phyloP scores from a whole-genome alignment of 2,797 vertebrate genomes.

The Eulemur albifrons region DNA sequence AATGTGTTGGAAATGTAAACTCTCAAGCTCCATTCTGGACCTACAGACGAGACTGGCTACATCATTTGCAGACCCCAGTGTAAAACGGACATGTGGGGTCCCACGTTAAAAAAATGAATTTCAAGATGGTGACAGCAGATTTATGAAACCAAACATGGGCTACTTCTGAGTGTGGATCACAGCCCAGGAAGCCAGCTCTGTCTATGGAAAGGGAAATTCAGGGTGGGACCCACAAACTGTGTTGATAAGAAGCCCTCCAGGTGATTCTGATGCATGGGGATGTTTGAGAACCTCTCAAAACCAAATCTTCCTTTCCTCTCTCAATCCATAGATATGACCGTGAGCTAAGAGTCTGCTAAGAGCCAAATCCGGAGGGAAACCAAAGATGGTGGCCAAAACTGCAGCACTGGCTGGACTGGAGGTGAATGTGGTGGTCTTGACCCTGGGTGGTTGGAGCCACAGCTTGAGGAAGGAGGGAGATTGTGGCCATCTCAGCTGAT shows the following conservation, averaged over 20 bases:
- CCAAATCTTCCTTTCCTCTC: background rate
- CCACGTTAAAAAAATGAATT: background rate
- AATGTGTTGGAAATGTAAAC: background rate
- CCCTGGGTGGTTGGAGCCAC: background rate
- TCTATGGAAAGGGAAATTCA: background rate
- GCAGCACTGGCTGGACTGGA: background rate
- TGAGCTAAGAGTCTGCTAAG: background rate
- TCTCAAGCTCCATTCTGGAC: background rate
- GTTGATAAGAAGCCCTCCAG: background rate
- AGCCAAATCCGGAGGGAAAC: background rate
- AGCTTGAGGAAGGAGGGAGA: background rate
- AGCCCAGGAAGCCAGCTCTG: background rate
- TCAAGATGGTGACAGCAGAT: background rate
- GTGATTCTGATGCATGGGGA: background rate
- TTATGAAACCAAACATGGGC: background rate
- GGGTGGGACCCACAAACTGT: background rate
- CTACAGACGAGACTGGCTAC: background rate
- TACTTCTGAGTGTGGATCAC: background rate
- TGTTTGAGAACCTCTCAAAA: background rate
- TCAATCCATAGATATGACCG: background rate
- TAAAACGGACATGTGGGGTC: background rate
- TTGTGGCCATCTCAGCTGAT: background rate
- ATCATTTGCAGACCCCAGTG: background rate
- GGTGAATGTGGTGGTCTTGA: background rate
- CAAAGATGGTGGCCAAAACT: background rate